Percentiles rank a stretch among this genome's conserved stretches.
Evolutionary conservation across 2,113 vertebrate species (phyloP).

Genomic region (Clupea harengus): DNA sequence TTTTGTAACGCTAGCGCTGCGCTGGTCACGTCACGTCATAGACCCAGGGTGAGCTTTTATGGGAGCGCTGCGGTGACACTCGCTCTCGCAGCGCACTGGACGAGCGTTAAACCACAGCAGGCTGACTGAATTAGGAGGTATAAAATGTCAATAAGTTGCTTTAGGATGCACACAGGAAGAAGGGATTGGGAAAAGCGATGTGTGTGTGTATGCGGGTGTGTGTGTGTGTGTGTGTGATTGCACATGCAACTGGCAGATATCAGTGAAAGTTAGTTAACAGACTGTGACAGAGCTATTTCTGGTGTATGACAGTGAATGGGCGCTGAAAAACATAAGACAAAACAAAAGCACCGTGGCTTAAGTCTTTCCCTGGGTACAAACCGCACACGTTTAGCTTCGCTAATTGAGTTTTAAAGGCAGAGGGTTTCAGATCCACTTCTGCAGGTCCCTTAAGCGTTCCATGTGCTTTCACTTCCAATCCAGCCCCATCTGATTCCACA

Average conservation of each 20-base stretch:
- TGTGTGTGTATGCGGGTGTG: neutral
- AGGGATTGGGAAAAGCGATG: neutral
- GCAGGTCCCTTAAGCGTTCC: neutral
- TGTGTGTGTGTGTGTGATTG: neutral
- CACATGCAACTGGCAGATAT: neutral
- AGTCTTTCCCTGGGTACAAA: neutral
- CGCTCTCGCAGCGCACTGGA: neutral
- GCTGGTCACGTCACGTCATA: neutral
- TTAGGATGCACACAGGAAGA: constrained; percentile 13
- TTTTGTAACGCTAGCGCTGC: constrained; percentile 16
- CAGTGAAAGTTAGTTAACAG: neutral
- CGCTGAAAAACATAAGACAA: neutral
- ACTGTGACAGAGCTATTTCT: neutral
- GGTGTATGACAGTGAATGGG: constrained; percentile 14
- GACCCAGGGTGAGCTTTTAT: neutral
- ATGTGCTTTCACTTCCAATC: constrained; percentile 8
- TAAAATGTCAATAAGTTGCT: constrained; percentile 28
- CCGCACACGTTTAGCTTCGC: neutral
- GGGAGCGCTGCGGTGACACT: neutral
- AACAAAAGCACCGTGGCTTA: neutral
- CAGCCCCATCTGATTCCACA: neutral
- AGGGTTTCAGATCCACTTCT: neutral
- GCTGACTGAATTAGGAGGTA: constrained; percentile 30
- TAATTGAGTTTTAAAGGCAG: neutral
- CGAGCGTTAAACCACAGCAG: neutral